Evolutionary conservation across 1,140 invertebrate species (phyloP).

Genomic region (Bicyclus anynana): DNA sequence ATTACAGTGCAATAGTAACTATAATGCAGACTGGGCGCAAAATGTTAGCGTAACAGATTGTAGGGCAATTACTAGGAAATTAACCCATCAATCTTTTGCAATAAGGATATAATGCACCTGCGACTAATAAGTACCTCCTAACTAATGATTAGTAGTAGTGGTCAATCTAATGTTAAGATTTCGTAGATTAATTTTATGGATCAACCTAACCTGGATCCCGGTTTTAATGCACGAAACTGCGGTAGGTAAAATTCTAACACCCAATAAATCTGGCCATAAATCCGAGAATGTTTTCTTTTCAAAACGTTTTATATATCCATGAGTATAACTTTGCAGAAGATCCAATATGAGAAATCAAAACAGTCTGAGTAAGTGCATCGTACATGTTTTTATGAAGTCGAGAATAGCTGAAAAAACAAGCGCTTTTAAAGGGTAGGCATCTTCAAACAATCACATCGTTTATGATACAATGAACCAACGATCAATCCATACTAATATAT

Average conservation of each 20-base stretch:
- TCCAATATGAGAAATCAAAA: conserved; percentile 38
- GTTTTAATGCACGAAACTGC: conserved; percentile 4
- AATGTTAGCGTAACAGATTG: conserved; percentile 10
- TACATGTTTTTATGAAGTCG: conserved; percentile 32
- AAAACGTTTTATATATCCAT: conserved; percentile 19
- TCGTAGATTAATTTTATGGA: background rate
- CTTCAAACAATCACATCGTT: conserved; percentile 28
- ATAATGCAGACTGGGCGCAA: background rate
- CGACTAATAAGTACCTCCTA: conserved; percentile 19
- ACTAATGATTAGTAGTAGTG: background rate
- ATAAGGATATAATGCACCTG: conserved; percentile 48
- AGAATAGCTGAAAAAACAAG: conserved; percentile 43
- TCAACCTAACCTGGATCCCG: background rate
- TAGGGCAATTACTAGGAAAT: conserved; percentile 54
- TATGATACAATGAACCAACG: conserved; percentile 26
- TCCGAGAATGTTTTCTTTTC: conserved; percentile 31
- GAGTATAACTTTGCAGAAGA: conserved; percentile 33
- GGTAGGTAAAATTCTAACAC: conserved; percentile 24
- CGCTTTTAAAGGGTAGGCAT: conserved; percentile 27
- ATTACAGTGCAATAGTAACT: background rate
- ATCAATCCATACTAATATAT: too few relatives aligned
- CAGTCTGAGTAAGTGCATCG: conserved; percentile 37
- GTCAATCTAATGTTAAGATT: background rate
- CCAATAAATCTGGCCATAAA: conserved; percentile 22
- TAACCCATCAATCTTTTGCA: conserved; percentile 63